Percentiles rank a stretch among this genome's conserved stretches.
Conservation (phyloP, 2,797 vertebrate species). For the Liasis olivaceus region DNA sequence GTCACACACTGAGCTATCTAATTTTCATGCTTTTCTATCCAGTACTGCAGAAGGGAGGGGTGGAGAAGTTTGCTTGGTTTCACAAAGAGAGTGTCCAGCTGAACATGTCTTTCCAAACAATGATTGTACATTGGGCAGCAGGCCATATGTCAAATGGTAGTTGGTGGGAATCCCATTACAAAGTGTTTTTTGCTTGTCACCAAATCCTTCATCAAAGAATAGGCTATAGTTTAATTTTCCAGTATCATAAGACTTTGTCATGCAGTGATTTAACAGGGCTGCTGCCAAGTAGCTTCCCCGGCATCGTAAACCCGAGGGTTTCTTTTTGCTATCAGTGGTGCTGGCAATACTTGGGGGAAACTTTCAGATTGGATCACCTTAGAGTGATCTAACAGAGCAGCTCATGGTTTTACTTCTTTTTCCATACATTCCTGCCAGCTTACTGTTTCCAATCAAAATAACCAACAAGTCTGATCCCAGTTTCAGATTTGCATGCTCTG, state of each 20-base stretch:
- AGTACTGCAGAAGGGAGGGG: constrained; percentile 39
- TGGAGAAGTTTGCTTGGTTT: constrained; percentile 5
- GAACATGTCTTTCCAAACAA: constrained; percentile 13
- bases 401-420: constrained; percentile 40
- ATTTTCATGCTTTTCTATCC: background rate
- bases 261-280: background rate
- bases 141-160: background rate
- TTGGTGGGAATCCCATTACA: constrained; percentile 4
- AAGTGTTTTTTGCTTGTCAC: constrained; percentile 21
- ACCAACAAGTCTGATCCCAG: background rate
- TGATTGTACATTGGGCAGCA: constrained; percentile 24
- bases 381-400: constrained; percentile 55
- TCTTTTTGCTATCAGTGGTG: constrained; percentile 3
- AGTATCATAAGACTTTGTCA: background rate
- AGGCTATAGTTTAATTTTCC: background rate
- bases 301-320: background rate
- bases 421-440: constrained; percentile 32
- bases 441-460: constrained; percentile 5
- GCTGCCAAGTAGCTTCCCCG: fast-evolving
- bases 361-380: constrained; percentile 53
- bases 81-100: background rate
- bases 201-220: background rate
- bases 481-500: background rate
- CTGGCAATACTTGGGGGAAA: constrained; percentile 46
- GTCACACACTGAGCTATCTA: constrained; percentile 14